Percentiles rank a stretch among this genome's conserved stretches.
phyloP scores from a whole-genome alignment of 2,113 vertebrate genomes.

The Marmota flaviventris region DNA sequence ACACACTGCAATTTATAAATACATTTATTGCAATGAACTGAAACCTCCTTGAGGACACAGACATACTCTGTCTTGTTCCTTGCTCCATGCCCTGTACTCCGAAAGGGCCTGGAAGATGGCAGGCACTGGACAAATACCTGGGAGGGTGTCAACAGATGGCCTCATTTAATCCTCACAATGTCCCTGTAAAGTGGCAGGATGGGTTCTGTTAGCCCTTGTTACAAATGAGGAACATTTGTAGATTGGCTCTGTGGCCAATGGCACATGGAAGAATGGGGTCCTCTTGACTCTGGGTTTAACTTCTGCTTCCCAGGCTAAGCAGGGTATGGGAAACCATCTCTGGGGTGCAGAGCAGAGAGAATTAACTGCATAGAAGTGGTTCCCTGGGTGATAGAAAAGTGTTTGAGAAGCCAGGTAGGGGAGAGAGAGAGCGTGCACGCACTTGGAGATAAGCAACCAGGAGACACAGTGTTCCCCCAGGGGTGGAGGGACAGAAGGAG shows the following conservation, averaged over 20 bases:
- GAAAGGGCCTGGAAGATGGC: too few relatives aligned
- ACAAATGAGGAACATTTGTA: constrained; percentile 4
- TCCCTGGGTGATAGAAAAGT: neutral
- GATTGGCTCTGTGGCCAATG: neutral
- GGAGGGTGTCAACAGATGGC: neutral
- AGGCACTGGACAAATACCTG: neutral
- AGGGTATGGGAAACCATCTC: neutral
- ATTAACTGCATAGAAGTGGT: neutral
- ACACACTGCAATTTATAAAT: neutral
- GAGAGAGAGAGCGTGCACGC: neutral
- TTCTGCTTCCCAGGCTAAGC: neutral
- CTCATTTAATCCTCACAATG: neutral
- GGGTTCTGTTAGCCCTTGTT: neutral
- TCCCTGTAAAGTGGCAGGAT: neutral
- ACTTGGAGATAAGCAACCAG: neutral
- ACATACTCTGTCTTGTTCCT: neutral
- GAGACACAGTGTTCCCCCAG: neutral
- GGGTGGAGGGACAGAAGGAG: neutral
- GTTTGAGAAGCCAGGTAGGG: neutral
- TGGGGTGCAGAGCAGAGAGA: neutral
- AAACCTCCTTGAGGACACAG: neutral
- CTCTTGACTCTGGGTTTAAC: constrained; percentile 6
- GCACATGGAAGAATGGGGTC: neutral
- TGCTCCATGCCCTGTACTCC: neutral
- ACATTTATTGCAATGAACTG: too few relatives aligned